Evolutionary conservation across 2,888 invertebrate genomes (phyloP).

Genomic region (Hemistola chrysoprasaria): DNA sequence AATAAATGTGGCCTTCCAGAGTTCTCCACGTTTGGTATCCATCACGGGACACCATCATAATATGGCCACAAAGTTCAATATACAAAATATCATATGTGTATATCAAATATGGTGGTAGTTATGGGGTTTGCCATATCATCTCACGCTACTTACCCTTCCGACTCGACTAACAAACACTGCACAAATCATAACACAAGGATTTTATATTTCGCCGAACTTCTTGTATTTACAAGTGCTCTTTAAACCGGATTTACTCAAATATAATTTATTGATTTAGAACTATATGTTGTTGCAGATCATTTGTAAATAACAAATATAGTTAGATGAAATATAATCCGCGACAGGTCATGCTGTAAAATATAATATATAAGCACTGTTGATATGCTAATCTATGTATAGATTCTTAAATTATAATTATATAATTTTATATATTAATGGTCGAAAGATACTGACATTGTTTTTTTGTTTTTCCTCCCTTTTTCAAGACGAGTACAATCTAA

Average conservation of each 20-base stretch:
- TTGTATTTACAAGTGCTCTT: slow-evolving; percentile 33
- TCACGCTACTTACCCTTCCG: slow-evolving; percentile 75
- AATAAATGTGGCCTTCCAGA: slow-evolving; percentile 77
- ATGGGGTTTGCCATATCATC: slow-evolving; percentile 73
- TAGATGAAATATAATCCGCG: slow-evolving; percentile 45
- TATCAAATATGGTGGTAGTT: slow-evolving; percentile 74
- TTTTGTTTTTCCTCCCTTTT: slow-evolving; percentile 84
- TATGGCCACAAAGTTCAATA: slow-evolving; percentile 58
- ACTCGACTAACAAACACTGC: slow-evolving; percentile 77
- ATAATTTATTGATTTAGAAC: background rate
- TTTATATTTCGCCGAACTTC: slow-evolving; percentile 48
- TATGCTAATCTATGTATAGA: slow-evolving; percentile 75
- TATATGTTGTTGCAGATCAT: background rate
- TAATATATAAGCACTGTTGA: slow-evolving; percentile 69
- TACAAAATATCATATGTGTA: slow-evolving; percentile 60
- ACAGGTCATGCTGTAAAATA: slow-evolving; percentile 63
- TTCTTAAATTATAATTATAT: slow-evolving; percentile 35
- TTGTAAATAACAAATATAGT: slow-evolving; percentile 29
- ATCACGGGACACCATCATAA: slow-evolving; percentile 36
- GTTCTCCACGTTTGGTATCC: slow-evolving; percentile 74
- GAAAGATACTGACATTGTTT: slow-evolving; percentile 81
- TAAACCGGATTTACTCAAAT: slow-evolving; percentile 4
- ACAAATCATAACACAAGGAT: slow-evolving; percentile 70
- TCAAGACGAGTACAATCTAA: slow-evolving; percentile 99
- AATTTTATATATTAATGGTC: slow-evolving; percentile 57